Evolutionary conservation across 2,113 vertebrate species (phyloP).

Genomic region (Forbesichthys agassizii): DNA sequence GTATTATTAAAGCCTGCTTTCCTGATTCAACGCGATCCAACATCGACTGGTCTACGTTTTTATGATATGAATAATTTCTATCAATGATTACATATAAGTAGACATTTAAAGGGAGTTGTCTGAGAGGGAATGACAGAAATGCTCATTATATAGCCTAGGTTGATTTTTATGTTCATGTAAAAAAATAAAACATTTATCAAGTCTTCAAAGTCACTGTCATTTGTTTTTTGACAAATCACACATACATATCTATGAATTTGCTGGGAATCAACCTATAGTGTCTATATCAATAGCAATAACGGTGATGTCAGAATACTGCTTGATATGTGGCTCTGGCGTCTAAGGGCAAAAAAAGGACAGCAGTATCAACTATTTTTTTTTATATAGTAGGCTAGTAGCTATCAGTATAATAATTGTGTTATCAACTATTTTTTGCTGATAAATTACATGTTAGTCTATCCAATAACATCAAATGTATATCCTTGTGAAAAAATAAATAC

Average conservation of each 20-base stretch:
- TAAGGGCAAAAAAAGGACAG: neutral
- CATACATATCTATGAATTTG: neutral
- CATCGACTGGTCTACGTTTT: no score
- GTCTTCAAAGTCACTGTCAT: neutral
- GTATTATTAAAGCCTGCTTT: no score
- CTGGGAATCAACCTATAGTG: neutral
- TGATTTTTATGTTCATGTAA: slow-evolving; percentile 58
- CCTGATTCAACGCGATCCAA: no score
- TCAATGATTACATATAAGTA: slow-evolving; percentile 48
- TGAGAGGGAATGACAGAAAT: slow-evolving; percentile 19
- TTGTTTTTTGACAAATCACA: neutral
- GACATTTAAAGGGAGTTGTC: slow-evolving; percentile 42
- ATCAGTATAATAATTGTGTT: neutral
- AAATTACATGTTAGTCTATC: no score
- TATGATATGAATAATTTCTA: no score
- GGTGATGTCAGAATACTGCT: neutral
- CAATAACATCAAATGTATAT: no score
- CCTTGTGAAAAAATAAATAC: no score
- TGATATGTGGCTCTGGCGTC: no score
- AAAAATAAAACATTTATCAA: slow-evolving; percentile 43
- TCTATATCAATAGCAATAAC: neutral
- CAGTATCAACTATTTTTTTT: neutral
- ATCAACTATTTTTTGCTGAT: neutral
- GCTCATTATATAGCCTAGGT: slow-evolving; percentile 52
- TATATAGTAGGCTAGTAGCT: slow-evolving; percentile 26